Conservation (phyloP, 2,888 invertebrate genomes). For the Chloroclystis v-ata region DNA sequence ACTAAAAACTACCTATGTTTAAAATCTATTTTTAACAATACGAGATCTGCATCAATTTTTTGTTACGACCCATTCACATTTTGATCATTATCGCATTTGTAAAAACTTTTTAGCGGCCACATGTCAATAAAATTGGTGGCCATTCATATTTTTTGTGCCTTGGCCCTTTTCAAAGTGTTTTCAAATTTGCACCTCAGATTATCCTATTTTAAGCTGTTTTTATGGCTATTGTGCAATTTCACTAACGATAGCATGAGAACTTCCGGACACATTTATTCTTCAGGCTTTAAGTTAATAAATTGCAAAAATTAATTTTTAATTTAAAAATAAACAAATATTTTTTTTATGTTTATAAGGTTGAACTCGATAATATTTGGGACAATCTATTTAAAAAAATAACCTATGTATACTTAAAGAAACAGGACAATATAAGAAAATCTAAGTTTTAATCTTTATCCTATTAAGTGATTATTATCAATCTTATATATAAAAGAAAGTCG, state of each 20-base stretch:
- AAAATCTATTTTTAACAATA: background rate
- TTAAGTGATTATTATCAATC: too few species aligned
- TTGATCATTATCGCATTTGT: slow-evolving; percentile 57
- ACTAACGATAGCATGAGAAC: slow-evolving; percentile 60
- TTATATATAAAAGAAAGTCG: too few species aligned
- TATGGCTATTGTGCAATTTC: slow-evolving; percentile 57
- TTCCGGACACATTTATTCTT: slow-evolving; percentile 48
- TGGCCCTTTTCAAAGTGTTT: slow-evolving; percentile 46
- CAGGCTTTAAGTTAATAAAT: too few species aligned
- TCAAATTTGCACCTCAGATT: slow-evolving; percentile 61
- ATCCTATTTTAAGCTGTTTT: slow-evolving; percentile 61
- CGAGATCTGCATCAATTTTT: slow-evolving; percentile 20
- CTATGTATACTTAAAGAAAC: too few species aligned
- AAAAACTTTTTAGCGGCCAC: slow-evolving; percentile 45
- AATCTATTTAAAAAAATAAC: too few species aligned
- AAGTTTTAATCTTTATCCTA: too few species aligned
- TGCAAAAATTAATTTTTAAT: too few species aligned
- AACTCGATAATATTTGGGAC: too few species aligned
- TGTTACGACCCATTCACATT: slow-evolving; percentile 34
- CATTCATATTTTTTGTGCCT: slow-evolving; percentile 49
- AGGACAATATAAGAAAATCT: too few species aligned
- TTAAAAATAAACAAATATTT: background rate
- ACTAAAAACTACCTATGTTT: too few species aligned
- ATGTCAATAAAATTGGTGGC: slow-evolving; percentile 52
- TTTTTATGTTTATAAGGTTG: too few species aligned